Evolutionary conservation across 2,797 vertebrate species (phyloP).

Genomic region (Cirrhinus molitorella): DNA sequence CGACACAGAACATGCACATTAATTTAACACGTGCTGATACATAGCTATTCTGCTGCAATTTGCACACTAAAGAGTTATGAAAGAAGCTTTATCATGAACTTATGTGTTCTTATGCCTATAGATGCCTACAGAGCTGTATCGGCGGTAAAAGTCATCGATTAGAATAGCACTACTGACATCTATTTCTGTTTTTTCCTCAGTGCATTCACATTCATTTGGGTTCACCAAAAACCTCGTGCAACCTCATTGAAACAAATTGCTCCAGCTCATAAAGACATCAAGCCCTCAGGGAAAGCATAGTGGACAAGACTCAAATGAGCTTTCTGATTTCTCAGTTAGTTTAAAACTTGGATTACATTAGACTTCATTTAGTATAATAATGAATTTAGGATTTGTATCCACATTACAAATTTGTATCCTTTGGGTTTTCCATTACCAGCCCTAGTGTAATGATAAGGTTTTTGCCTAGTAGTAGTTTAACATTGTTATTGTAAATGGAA

Average conservation of each 20-base stretch:
- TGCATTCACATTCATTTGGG: not conserved
- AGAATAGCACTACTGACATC: constrained; percentile 14
- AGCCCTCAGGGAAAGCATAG: not conserved
- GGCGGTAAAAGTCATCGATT: not conserved
- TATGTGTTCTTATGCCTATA: not conserved
- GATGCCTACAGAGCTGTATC: constrained; percentile 6
- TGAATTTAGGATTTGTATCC: not conserved
- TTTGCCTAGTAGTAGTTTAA: not conserved
- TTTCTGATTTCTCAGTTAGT: constrained; percentile 7
- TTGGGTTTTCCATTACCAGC: not conserved
- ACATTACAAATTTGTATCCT: not conserved
- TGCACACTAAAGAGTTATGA: constrained; percentile 26
- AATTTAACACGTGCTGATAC: constrained; percentile 37
- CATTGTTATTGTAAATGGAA: not conserved
- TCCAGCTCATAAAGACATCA: constrained; percentile 22
- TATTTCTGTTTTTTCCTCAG: constrained; percentile 2
- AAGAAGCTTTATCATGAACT: constrained; percentile 12
- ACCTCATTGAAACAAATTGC: not conserved
- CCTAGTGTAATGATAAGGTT: not conserved
- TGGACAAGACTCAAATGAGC: constrained; percentile 13
- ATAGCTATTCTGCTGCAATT: constrained; percentile 12
- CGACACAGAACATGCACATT: constrained; percentile 34
- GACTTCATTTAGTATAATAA: not conserved
- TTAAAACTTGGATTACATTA: not conserved
- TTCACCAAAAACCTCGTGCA: not conserved